Evolutionary conservation across 2,113 vertebrate genomes (phyloP).

Genomic region (Phrynosoma blainvillii): DNA sequence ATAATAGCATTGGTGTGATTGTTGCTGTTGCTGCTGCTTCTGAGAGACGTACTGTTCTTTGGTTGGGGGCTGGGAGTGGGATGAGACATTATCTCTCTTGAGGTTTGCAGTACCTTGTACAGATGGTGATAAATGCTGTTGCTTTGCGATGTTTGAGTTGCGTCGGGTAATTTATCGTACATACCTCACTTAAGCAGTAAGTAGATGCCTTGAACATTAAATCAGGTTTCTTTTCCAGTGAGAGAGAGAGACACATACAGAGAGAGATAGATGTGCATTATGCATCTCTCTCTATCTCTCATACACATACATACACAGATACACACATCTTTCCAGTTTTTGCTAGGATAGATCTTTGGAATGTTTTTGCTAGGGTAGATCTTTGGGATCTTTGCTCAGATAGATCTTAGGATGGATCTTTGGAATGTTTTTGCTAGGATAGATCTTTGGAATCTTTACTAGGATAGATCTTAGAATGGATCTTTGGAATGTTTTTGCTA

Average conservation of each 20-base stretch:
- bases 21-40: not conserved
- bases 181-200: not conserved
- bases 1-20: not conserved
- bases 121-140: not conserved
- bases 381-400: too few relatives aligned
- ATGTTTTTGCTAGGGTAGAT: too few relatives aligned
- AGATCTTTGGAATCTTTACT: not conserved
- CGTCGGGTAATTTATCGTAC: not conserved
- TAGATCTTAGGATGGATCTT: too few relatives aligned
- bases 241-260: not conserved
- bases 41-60: fast-evolving
- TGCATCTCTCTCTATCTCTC: too few relatives aligned
- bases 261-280: too few relatives aligned
- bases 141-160: not conserved
- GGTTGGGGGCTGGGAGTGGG: not conserved
- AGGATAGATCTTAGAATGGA: too few relatives aligned
- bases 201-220: not conserved
- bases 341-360: too few relatives aligned
- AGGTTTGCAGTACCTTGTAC: not conserved
- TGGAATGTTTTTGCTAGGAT: not conserved
- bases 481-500: too few relatives aligned
- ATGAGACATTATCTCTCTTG: fast-evolving
- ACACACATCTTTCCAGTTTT: not conserved
- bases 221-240: not conserved
- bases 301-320: not conserved